Base-by-base conservation (phyloP, 2,888 invertebrate species). In the Papilio demoleus region DNA sequence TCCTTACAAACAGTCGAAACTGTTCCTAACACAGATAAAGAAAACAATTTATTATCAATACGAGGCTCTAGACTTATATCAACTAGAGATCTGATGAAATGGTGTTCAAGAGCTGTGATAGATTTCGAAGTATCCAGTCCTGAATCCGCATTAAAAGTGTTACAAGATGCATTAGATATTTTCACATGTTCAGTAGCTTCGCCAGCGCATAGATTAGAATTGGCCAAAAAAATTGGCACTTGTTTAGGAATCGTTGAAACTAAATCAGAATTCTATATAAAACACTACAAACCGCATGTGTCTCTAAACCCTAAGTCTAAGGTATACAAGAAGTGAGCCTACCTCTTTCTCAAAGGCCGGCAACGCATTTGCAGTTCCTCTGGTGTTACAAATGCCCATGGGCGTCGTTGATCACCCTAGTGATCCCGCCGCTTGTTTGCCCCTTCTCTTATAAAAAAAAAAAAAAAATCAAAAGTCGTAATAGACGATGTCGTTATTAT, bases 91-190 rank as follows among this genome's bases (percentile, higher is more conserved):
- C 93, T 99, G 60, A 95, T 99, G 75, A 99, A 98, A 84, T 97
- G 98, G 95, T 99, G 98, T 80, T 93, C 94, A 4, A 93, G 99
- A 79, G 95, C 97, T 5, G 93, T 95, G 12, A 88, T 94, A 14
- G 95, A 95, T 76, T 97, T 97, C 83, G 94, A 96, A 70, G 94
- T 96, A 0, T 94, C 95, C 0, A 96, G 96, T 70, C 93, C 94
- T 34, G 93, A 94, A 42, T 95, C 95, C 0, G 95, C 95, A 4
- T 82, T 95, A 12, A 95, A 94, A 81, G 94, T 97, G 1, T 94
- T 97, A 56, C 96, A 97, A 89, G 97, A 99, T 86, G 97, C 98
- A 0, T 94, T 98, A 24, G 98, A 99, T 81, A 95, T 98, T 71
- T 99, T 99, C 85, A 97, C 97, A 71, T 96, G 96, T 65, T 96